Evolutionary conservation across 2,113 vertebrate species (phyloP).

Genomic region (Percina caprodes): DNA sequence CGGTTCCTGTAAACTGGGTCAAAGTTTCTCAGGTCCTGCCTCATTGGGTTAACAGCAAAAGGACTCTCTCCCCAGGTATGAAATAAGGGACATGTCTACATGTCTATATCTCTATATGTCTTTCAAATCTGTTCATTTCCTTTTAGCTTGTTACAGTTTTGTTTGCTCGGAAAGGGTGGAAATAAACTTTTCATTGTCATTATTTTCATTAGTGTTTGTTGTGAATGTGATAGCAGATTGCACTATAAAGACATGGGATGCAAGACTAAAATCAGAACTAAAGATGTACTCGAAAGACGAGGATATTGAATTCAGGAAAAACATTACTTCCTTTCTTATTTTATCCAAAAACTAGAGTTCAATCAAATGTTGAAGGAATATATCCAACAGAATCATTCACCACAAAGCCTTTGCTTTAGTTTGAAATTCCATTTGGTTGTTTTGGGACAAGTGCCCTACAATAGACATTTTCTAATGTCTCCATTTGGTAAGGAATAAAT

Average conservation of each 20-base stretch:
- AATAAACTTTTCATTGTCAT: background rate
- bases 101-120: background rate
- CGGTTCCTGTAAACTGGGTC: constrained; percentile 78
- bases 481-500: constrained; percentile 19
- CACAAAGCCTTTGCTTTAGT: constrained; percentile 30
- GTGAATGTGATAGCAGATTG: background rate
- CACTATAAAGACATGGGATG: background rate
- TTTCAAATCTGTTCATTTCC: background rate
- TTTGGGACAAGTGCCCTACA: constrained; percentile 44
- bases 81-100: background rate
- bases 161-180: background rate
- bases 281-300: background rate
- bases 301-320: constrained; percentile 34
- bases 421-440: constrained; percentile 37
- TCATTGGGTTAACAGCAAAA: constrained; percentile 40
- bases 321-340: constrained; percentile 9
- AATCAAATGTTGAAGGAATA: constrained; percentile 29
- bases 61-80: constrained; percentile 16
- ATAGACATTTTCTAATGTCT: constrained; percentile 1
- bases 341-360: constrained; percentile 22
- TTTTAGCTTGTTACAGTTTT: background rate
- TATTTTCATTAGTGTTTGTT: background rate
- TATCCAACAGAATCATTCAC: constrained; percentile 24
- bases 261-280: background rate
- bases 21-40: constrained; percentile 66